A percentile compares a stretch with the other conserved stretches of the same genome.
Conservation (phyloP, 37 sponge, comb jelly and placozoan genomes). For the Chondrilla cf. caribensis region DNA sequence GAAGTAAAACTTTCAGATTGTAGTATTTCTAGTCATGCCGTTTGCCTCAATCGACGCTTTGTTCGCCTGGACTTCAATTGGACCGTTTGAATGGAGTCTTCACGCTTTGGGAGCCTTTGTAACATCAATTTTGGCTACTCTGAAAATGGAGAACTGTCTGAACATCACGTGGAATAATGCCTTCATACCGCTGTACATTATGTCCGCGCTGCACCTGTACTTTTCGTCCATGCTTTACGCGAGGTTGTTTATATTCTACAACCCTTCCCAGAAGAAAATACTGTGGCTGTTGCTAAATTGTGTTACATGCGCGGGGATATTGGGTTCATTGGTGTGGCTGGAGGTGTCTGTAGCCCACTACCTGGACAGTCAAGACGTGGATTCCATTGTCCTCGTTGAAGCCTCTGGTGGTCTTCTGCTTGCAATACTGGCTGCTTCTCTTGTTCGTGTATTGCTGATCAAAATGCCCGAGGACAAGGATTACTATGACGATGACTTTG, state of each 20-base stretch:
- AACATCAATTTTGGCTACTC: conserved; percentile 21
- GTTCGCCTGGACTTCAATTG: conserved; percentile 39
- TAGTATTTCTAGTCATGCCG: neutral
- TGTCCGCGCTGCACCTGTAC: neutral
- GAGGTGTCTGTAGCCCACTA: neutral
- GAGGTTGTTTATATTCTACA: conserved; percentile 11
- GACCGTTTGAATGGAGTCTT: conserved; percentile 54
- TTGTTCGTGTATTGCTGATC: neutral
- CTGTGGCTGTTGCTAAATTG: neutral
- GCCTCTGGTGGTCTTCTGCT: conserved; percentile 3
- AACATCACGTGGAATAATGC: conserved; percentile 14
- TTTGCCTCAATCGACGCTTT: conserved; percentile 27
- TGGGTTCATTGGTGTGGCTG: neutral
- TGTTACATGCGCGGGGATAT: neutral
- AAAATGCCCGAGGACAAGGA: neutral
- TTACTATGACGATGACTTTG: neutral
- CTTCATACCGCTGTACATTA: conserved; percentile 18
- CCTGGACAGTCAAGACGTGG: neutral
- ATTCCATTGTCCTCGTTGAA: neutral
- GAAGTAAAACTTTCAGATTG: no score
- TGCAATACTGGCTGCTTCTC: neutral
- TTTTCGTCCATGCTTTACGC: neutral
- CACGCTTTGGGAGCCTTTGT: conserved; percentile 24
- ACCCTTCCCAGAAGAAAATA: neutral
- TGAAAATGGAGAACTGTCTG: conserved; percentile 16